These are phyloP conservation scores for Vireo griseus DNA, from an alignment of 2,797 vertebrate genomes.

Conservation along the genomic window DNA sequence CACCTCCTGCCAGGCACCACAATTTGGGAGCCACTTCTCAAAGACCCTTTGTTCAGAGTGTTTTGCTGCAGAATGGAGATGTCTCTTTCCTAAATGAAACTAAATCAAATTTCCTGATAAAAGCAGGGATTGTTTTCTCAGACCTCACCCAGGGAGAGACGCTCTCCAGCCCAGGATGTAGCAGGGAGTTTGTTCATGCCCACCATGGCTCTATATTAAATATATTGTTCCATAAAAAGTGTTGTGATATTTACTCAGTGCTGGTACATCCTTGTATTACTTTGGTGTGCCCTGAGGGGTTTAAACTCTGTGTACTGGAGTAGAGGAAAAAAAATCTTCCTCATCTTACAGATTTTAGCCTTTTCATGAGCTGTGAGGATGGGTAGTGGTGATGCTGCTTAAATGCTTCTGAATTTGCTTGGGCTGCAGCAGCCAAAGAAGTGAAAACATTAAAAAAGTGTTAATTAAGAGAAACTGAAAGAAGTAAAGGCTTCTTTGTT, in stretches of 20 bases:
- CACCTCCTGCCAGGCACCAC: background rate
- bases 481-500: background rate
- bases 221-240: background rate
- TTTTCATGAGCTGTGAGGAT: background rate
- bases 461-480: conserved; percentile 27
- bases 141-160: background rate
- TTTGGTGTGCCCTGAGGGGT: background rate
- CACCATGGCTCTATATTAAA: background rate
- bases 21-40: background rate
- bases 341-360: background rate
- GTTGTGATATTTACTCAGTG: background rate
- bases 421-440: conserved; percentile 4
- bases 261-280: background rate
- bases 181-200: background rate
- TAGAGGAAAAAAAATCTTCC: background rate
- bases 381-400: background rate
- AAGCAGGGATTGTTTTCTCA: background rate
- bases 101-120: background rate
- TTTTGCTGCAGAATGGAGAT: background rate
- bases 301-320: background rate
- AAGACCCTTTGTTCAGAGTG: background rate
- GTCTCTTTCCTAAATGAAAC: background rate
- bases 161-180: background rate
- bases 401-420: background rate
- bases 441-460: background rate